Conservation (phyloP, 2,888 invertebrate species). For the Scaptomyza parva region DNA sequence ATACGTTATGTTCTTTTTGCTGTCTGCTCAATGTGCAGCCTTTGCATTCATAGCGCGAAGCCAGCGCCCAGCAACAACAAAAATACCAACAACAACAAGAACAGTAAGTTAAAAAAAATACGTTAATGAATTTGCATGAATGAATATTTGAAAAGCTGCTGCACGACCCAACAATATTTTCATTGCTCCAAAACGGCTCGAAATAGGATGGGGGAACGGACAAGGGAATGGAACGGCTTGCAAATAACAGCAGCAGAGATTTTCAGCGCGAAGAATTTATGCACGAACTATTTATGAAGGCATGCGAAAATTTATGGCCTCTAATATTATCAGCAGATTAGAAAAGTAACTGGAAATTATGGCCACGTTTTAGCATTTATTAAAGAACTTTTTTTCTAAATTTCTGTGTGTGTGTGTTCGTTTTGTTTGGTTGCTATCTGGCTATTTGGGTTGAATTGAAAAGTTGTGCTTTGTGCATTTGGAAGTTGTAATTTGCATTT, state of each 20-base stretch:
- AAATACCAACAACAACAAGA: slow-evolving; percentile 10
- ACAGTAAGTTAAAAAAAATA: slow-evolving; percentile 31
- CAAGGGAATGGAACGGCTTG: background rate
- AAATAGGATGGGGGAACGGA: background rate
- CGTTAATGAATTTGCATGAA: slow-evolving; percentile 76
- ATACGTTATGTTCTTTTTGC: slow-evolving; percentile 50
- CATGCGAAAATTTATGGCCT: slow-evolving; percentile 66
- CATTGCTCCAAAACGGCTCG: slow-evolving; percentile 28
- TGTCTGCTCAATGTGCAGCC: slow-evolving; percentile 62
- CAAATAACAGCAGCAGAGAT: slow-evolving; percentile 43
- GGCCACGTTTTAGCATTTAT: slow-evolving; percentile 51
- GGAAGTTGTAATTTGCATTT: slow-evolving; percentile 22
- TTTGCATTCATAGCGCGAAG: slow-evolving; percentile 66
- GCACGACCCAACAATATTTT: slow-evolving; percentile 63
- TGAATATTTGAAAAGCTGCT: slow-evolving; percentile 75
- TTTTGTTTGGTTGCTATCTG: slow-evolving; percentile 9
- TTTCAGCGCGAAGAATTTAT: slow-evolving; percentile 62
- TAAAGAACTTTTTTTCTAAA: slow-evolving; percentile 21
- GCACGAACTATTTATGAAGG: slow-evolving; percentile 69
- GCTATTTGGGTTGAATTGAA: background rate
- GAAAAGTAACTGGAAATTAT: slow-evolving; percentile 71
- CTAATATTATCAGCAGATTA: slow-evolving; percentile 72
- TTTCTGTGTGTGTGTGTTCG: background rate
- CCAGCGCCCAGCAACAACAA: background rate
- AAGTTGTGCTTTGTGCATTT: slow-evolving; percentile 15